Evolutionary conservation across 1,140 invertebrate species (phyloP).

Genomic region (Drosophila pectinifera): DNA sequence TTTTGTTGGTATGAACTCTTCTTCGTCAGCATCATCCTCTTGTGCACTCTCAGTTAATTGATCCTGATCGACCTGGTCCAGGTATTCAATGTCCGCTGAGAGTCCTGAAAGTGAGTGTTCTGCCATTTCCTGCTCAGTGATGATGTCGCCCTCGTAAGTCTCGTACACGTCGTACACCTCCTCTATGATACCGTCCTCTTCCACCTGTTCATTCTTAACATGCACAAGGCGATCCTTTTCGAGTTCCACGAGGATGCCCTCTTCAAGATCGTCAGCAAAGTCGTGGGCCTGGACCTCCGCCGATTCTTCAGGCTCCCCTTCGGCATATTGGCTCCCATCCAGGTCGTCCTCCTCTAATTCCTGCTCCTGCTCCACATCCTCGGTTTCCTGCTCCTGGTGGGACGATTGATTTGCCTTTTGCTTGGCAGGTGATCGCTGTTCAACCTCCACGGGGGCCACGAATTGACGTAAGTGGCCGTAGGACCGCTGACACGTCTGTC

Average conservation of each 20-base stretch:
- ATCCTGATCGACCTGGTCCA: conserved; percentile 60
- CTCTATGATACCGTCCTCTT: conserved; percentile 73
- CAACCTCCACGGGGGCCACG: conserved; percentile 76
- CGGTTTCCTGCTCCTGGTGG: conserved; percentile 9
- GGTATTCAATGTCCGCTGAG: conserved; percentile 70
- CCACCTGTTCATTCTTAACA: conserved; percentile 65
- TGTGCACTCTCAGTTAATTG: conserved; percentile 65
- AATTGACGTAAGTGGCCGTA: conserved; percentile 79
- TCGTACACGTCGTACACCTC: conserved; percentile 75
- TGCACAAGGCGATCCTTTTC: conserved; percentile 56
- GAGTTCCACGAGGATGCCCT: conserved; percentile 50
- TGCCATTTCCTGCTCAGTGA: conserved; percentile 57
- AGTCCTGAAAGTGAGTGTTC: conserved; percentile 64
- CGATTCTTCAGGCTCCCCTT: conserved; percentile 18
- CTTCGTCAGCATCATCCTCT: conserved; percentile 62
- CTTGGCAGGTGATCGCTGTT: conserved; percentile 25
- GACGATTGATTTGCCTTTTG: not conserved
- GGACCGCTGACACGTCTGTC: conserved; percentile 71
- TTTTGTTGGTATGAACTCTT: conserved; percentile 55
- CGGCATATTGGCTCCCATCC: conserved; percentile 23
- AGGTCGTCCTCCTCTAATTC: conserved; percentile 43
- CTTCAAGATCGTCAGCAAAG: conserved; percentile 42
- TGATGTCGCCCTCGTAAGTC: conserved; percentile 56
- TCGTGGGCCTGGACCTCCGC: conserved; percentile 18
- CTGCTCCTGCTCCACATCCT: conserved; percentile 24